Evolutionary conservation across 2,797 vertebrate genomes (phyloP), one percentile per base, ranked within the genome.

Genomic region (Syngnathus acus): DNA sequence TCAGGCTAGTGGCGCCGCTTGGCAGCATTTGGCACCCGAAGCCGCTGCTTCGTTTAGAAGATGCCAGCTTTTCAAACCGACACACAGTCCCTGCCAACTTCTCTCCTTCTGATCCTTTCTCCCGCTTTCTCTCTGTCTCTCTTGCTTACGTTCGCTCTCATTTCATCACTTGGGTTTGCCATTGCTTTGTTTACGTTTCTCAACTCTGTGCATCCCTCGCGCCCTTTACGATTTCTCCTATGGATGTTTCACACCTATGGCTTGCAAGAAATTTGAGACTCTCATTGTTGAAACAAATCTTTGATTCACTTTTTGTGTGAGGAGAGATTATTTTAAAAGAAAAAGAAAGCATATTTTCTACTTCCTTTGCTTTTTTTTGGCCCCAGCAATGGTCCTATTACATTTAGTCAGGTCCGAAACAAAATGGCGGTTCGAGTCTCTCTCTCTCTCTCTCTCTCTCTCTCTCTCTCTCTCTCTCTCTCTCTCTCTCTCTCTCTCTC

Each of bases 1-100:
- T 88, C 82, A 83, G 87, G 81, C 87, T 86, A 78, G 87, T 82
- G 88, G 82, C 84, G 84, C 86, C 87, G 88, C 82, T 89, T 90
- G 91, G 91, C 91, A 90, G 84, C 80, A 47, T 78, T 88, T 89
- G 90, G 88, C 89, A 87, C 82, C 80, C 85, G 65, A 65, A 81
- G 83, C 88, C 69, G 79, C 83, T 70, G 87, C 87, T 88, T 83
- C 79, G 83, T 87, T 81, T 81, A 82, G 81, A 77, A 86, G 87
- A 81, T 92, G 90, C 90, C 92, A 90, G 90, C 87, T 92, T 90
- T 91, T 91, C 89, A 89, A 91, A 91, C 86, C 80, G 82, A 87
- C 87, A 72, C 83, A 80, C 78, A 53, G 72, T 77, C 83, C 53
- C 82, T 89, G 89, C 91, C 91, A 92, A 87, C 87, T 85, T 80